These are phyloP conservation scores for Gymnopithys bicolor DNA, from an alignment of 2,797 vertebrate genomes.

Conservation along the genomic window DNA sequence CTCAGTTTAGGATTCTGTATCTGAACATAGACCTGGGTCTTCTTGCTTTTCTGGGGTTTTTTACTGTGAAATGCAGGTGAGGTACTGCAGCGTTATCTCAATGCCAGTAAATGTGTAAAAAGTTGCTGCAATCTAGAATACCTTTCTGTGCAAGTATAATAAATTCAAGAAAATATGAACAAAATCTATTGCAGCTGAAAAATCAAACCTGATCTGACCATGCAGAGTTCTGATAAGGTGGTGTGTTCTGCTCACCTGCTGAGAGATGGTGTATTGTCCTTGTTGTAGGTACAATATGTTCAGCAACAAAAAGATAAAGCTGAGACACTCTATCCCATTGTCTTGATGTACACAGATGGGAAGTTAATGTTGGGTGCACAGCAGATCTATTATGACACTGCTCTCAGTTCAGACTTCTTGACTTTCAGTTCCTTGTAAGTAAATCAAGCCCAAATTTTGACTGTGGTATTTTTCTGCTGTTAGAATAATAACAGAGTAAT, in stretches of 20 bases:
- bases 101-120: not conserved
- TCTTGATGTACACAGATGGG: not conserved
- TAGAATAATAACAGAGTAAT: not conserved
- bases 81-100: not conserved
- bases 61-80: not conserved
- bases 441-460: not conserved
- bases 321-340: not conserved
- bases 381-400: not conserved
- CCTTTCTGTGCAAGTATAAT: not conserved
- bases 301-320: constrained; percentile 32
- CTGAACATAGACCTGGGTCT: not conserved
- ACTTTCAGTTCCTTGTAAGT: not conserved
- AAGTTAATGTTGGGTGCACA: constrained; percentile 42
- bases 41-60: not conserved
- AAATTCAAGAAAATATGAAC: not conserved
- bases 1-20: not conserved
- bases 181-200: not conserved
- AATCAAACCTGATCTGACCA: not conserved
- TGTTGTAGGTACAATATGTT: not conserved
- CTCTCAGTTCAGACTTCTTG: not conserved
- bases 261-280: not conserved
- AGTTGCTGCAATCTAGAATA: constrained; percentile 48
- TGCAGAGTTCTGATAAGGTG: not conserved
- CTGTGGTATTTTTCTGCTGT: not conserved
- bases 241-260: not conserved